Percentiles rank a stretch among this genome's conserved stretches.
Conservation (phyloP, 2,797 vertebrate species). For the Smutsia temminckii region DNA sequence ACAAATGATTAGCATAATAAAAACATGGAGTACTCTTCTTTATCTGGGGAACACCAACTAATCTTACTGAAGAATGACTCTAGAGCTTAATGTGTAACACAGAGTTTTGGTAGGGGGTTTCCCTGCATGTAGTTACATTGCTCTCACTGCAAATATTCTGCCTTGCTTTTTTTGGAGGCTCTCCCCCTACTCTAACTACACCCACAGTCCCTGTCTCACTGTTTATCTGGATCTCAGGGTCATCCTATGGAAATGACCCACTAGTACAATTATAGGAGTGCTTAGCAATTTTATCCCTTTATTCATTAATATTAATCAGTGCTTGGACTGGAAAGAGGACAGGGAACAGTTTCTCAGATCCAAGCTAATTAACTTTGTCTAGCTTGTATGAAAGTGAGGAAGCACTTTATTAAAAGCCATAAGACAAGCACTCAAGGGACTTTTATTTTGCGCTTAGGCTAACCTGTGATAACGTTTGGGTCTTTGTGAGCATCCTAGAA, state of each 20-base stretch:
- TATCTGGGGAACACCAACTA: no score
- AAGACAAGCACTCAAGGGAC: not conserved
- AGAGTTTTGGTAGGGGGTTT: no score
- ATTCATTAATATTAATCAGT: constrained; percentile 69
- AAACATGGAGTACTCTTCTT: no score
- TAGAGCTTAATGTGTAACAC: no score
- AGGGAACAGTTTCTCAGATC: constrained; percentile 6
- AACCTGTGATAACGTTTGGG: not conserved
- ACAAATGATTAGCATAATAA: no score
- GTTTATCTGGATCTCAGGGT: not conserved
- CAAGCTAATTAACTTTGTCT: constrained; percentile 50
- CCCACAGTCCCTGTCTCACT: no score
- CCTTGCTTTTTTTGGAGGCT: no score
- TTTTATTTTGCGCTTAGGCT: constrained; percentile 24
- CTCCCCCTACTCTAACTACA: no score
- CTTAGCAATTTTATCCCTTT: constrained; percentile 35
- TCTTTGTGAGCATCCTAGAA: not conserved
- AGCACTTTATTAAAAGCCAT: constrained; percentile 42
- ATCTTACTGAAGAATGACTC: no score
- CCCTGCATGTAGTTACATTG: no score
- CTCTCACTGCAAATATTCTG: no score
- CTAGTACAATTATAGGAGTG: not conserved
- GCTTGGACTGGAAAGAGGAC: constrained; percentile 28
- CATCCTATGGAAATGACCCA: constrained; percentile 28
- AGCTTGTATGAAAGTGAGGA: not conserved